Conservation (phyloP, 1,140 invertebrate species). For the Bombus confusus region DNA sequence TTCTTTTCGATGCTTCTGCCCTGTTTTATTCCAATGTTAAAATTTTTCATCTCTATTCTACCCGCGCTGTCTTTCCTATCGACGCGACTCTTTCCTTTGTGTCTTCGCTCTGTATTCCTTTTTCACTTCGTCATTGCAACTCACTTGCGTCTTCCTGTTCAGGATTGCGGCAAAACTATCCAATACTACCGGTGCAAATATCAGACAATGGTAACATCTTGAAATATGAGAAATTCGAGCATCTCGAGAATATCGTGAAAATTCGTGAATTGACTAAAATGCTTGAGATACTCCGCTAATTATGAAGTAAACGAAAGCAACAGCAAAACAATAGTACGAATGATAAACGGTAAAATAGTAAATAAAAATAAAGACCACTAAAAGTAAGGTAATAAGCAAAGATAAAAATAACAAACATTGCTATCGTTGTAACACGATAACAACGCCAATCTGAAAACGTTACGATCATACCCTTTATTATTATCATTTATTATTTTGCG, state of each 20-base stretch:
- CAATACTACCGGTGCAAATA: background rate
- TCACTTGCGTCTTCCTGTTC: background rate
- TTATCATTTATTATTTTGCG: no score
- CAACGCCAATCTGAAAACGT: background rate
- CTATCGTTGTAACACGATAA: background rate
- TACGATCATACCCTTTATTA: no score
- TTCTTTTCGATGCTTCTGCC: no score
- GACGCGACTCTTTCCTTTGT: background rate
- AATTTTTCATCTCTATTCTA: background rate
- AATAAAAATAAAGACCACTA: no score
- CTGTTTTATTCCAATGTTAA: background rate
- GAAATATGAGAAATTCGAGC: background rate
- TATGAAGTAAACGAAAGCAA: no score
- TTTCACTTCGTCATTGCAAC: background rate
- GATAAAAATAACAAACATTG: no score
- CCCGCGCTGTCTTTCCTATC: background rate
- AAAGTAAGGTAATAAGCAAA: no score
- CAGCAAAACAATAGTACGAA: no score
- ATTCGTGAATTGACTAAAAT: no score
- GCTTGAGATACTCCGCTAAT: no score
- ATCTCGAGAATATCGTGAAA: background rate
- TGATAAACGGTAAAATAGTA: no score
- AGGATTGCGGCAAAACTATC: background rate
- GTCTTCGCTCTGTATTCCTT: background rate
- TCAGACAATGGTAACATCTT: background rate